These are phyloP conservation scores for Euclidia mi DNA, from an alignment of 2,888 invertebrate genomes.

Conservation along the genomic window DNA sequence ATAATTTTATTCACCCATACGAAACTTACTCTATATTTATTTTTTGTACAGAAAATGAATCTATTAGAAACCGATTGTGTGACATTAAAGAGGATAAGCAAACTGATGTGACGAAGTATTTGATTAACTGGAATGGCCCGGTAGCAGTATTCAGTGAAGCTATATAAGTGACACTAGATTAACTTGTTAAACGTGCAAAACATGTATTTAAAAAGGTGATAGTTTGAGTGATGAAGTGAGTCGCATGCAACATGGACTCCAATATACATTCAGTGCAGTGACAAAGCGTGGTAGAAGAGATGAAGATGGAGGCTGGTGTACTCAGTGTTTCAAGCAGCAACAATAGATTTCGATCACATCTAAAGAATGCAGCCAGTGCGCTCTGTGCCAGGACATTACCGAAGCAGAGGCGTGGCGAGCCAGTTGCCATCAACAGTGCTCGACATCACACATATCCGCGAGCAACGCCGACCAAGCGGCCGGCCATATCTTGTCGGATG, in stretches of 20 bases:
- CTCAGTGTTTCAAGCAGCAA: conserved; percentile 85
- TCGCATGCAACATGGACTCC: conserved; percentile 71
- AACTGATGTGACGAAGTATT: background rate
- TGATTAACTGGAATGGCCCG: conserved; percentile 11
- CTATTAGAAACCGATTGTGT: background rate
- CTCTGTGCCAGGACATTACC: conserved; percentile 84
- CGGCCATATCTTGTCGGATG: conserved; percentile 78
- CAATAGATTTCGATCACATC: conserved; percentile 80
- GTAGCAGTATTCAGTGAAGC: background rate
- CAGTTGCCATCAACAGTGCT: conserved; percentile 67
- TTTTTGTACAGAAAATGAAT: background rate
- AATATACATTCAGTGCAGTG: conserved; percentile 75
- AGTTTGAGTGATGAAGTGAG: conserved; percentile 49
- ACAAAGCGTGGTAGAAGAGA: conserved; percentile 44
- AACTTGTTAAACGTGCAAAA: conserved; percentile 12
- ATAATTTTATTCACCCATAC: conserved; percentile 8
- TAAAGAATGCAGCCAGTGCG: conserved; percentile 86
- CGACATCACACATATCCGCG: conserved; percentile 85
- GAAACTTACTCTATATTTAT: background rate
- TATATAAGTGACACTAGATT: conserved; percentile 1
- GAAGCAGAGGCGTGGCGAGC: conserved; percentile 82
- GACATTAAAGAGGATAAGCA: background rate
- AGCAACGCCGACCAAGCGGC: conserved; percentile 77
- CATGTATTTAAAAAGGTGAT: conserved; percentile 49
- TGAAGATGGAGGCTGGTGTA: conserved; percentile 88